Base-by-base conservation (phyloP, 2,113 vertebrate genomes). In the Mustela lutreola region DNA sequence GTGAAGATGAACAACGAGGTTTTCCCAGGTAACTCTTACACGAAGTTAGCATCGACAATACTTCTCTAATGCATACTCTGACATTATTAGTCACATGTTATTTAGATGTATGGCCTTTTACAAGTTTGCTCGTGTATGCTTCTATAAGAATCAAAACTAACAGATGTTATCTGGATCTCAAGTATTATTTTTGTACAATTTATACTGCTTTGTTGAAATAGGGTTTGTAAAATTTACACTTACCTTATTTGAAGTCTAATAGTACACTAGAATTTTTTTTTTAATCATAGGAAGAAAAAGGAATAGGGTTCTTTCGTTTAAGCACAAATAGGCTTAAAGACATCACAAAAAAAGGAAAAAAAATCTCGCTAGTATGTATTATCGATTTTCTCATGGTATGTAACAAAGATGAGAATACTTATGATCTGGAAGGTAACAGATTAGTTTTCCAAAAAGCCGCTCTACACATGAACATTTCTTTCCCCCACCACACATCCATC, bases 261-360 rank as follows among this genome's bases (percentile, higher is more conserved):
- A 84, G n/a, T 58, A 42, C n/a, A 67, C 26, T 5, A 45, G 18
- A 78, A n/a, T 56, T n/a, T 53, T 82, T 39, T 39, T 48, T 50
- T 14, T 67, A 94, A 62, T 84, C n/a, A 81, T 33, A 70, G 8
- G 42, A 91, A 88, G 79, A 76, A 31, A 76, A 89, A 92, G 24
- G 58, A 84, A 89, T 79, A 67, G 56, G 63, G 79, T 76, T 92
- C 4, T 63, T 94, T 86, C 19, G 75, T 24, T 91, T 96, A 95
- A 75, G 45, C 88, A 42, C 70, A 88, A 85, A 56, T 93, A 81
- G 84, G 63, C 42, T 36, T 95, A 65, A 93, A 67, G 50, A 58
- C 12, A 80, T 91, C 36, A 89, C 26, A 50, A 19, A 62, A 36
- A 36, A 50, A 18, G 9, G 1, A 15, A 53, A 33, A 85, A 45